Percentiles rank a stretch among this genome's conserved stretches.
Conservation (phyloP, 2,113 vertebrate genomes). For the Cyanoliseus patagonus region DNA sequence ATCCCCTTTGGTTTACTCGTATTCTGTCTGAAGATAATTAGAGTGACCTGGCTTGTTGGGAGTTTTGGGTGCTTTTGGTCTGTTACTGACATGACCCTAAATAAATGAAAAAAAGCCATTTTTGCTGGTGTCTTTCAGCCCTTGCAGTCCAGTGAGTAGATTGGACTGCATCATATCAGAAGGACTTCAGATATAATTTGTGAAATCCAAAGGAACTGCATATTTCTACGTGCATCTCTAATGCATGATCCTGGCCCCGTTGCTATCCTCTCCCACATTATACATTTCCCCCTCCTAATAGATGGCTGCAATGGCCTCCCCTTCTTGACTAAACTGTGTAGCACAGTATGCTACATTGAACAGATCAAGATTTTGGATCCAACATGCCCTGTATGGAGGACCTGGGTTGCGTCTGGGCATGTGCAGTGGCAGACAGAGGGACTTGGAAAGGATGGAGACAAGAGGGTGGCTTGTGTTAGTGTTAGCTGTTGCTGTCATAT, state of each 20-base stretch:
- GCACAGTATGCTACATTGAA: neutral
- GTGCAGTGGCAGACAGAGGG: constrained; percentile 7
- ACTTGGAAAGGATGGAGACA: neutral
- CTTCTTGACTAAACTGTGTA: neutral
- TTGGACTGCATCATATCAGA: no score
- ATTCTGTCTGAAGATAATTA: neutral
- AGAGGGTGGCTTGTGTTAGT: neutral
- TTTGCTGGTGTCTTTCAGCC: neutral
- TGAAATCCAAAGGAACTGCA: neutral
- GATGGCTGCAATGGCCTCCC: neutral
- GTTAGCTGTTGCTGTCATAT: constrained; percentile 15
- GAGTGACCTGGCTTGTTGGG: rapidly evolving
- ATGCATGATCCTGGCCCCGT: neutral
- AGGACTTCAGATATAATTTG: neutral
- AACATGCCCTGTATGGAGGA: neutral
- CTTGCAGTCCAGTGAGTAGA: neutral
- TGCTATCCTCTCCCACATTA: neutral
- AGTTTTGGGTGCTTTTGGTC: neutral
- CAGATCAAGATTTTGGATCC: neutral
- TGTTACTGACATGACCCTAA: neutral
- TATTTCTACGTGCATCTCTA: neutral
- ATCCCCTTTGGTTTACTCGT: neutral
- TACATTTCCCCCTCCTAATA: neutral
- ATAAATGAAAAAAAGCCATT: neutral
- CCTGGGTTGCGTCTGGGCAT: neutral